phyloP scores from a whole-genome alignment of 2,797 vertebrate species.

The Hypotaenidia okinawae region DNA sequence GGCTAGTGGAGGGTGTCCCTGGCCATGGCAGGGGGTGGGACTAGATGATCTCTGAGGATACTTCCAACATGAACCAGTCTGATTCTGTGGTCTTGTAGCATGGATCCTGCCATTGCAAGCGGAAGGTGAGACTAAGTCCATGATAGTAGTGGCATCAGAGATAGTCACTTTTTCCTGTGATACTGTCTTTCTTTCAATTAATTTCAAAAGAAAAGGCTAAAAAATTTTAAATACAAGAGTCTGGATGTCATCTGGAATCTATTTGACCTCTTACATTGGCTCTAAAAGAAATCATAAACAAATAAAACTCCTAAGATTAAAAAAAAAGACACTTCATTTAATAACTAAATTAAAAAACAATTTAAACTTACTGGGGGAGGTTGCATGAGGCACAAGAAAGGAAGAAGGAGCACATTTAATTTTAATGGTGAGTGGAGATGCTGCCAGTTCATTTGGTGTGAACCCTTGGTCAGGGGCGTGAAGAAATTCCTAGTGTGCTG shows the following conservation, averaged over 20 bases:
- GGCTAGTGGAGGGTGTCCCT: too few species aligned
- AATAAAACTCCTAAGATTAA: conserved; percentile 36
- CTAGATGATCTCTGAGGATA: too few species aligned
- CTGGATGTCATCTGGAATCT: conserved; percentile 57
- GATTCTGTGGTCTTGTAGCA: too few species aligned
- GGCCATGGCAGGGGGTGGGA: too few species aligned
- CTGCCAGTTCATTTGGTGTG: not conserved
- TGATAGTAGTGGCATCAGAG: not conserved
- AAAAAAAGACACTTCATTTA: conserved; percentile 40
- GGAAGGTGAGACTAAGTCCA: not conserved
- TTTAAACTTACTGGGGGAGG: conserved; percentile 16
- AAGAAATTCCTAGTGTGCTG: not conserved
- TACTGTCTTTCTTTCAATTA: not conserved
- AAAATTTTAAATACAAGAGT: not conserved
- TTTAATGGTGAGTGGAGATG: not conserved
- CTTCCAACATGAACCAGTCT: too few species aligned
- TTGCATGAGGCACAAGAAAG: conserved; percentile 30
- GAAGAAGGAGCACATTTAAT: not conserved
- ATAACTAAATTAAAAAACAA: conserved; percentile 31
- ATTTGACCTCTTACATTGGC: conserved; percentile 52
- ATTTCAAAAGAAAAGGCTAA: conserved; percentile 17
- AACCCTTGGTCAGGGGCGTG: not conserved
- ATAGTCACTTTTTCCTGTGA: not conserved
- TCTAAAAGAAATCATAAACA: conserved; percentile 55
- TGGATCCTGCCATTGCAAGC: not conserved